Base-by-base conservation (phyloP, 2,888 invertebrate species). In the Gisinianus flammeolus region DNA sequence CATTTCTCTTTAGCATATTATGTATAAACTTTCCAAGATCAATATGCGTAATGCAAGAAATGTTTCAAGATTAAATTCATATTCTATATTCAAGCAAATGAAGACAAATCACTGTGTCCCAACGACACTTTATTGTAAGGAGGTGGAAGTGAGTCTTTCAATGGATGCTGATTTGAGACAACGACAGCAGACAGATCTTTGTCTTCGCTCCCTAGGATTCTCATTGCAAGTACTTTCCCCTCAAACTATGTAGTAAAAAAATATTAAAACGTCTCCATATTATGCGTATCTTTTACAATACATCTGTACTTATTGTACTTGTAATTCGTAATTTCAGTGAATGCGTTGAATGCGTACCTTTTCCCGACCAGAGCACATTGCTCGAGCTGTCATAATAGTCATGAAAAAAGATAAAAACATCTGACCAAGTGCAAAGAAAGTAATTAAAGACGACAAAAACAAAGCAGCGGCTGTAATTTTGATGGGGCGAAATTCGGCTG, bases 331-430 rank as follows among this genome's bases (percentile, higher is more conserved):
- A n/a, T 52, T 24, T 28, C 54, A 72, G 12, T 3, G n/a, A 54
- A 24, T 56, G 22, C 26, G 26, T 30, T 8, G 16, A 68, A 33
- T 28, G 16, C 26, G 16, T 71, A 81, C 83, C 68, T 80, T 79
- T 19, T 79, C 75, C 66, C 79, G 75, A 35, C 81, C 81, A 70
- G 80, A 80, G 44, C 81, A 83, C 54, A 83, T 78, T 2, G 81
- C 80, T 26, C 81, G 70, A 4, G 79, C 80, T 0, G 83, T 76
- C 76, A 72, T 79, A 12, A 83, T 8, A 12, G 79, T 77, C 80
- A 83, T 80, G 24, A 82, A 33, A 58, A 80, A 77, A 16, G 81
- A 81, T 4, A 77, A 5, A 0, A 81, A 26, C n/a, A 80, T 68
- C 70, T 82, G 82, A 26, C 64, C 35, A 4, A 81, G 56, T 16